Base-by-base conservation (phyloP, 2,797 vertebrate species). In the Aythya fuligula region DNA sequence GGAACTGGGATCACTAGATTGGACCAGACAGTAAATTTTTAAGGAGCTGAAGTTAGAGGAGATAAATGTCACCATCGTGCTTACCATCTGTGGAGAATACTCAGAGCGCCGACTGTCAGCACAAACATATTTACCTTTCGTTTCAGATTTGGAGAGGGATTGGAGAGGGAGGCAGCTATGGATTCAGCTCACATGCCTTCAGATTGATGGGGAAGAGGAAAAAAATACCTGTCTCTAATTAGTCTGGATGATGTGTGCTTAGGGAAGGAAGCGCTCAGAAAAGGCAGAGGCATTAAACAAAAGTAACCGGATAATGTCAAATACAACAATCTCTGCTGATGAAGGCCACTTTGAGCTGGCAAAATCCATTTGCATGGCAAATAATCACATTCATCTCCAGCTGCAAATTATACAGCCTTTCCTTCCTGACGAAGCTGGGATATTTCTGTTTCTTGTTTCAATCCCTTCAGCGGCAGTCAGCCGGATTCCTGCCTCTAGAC, bases 321-420 rank as follows among this genome's bases (percentile, higher is more conserved):
- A 95, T 92, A 80, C 66, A 94, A 92, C 90, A 95, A 82, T 97
- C 87, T 95, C 83, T 92, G 69, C 87, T 97, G 96, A 97, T 93
- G 96, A 97, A 87, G 95, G 85, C 92, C 93, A 95, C 85, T 97
- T 95, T 58, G 86, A 89, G 93, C 90, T 89, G 89, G 92, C 71
- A 95, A 93, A 83, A 86, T 89, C 45, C 19, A 41, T 96, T 86
- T 96, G 81, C 60, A 66, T 91, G 91, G 93, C 91, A 94, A 97
- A 96, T 96, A 93, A 95, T 96, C 77, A 71, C 76, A 93, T 95
- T 93, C 96, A 87, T 95, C 75, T 93, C 85, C 96, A 97, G 96
- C 95, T 97, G 92, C 85, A 97, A 96, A 97, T 97, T 96, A 94
- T 88, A 61, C 60, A 70, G 88, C 69, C 28, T 85, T 96, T 96